Evolutionary conservation across 2,797 vertebrate genomes (phyloP).

Genomic region (Netta rufina): DNA sequence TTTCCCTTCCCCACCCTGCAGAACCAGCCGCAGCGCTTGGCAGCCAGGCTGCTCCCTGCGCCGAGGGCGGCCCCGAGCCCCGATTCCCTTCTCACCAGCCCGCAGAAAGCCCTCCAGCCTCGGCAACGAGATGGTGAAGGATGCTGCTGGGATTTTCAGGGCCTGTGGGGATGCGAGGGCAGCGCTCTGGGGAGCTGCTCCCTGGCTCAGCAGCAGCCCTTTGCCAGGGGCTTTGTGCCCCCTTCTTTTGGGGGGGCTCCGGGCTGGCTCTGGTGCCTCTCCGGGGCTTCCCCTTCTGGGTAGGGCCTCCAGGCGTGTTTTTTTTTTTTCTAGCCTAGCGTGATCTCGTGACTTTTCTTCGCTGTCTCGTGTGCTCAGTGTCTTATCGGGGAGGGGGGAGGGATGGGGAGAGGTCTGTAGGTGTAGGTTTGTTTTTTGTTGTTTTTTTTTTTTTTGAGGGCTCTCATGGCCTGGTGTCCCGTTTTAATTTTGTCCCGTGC

Average conservation of each 20-base stretch:
- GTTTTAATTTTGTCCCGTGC: constrained; percentile 45
- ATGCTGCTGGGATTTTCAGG: background rate
- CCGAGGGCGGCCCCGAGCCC: constrained; percentile 8
- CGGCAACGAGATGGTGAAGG: background rate
- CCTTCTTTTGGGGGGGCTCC: background rate
- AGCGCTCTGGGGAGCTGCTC: constrained; percentile 28
- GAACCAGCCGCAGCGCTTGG: constrained; percentile 35
- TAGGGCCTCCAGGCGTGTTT: background rate
- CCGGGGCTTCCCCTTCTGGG: background rate
- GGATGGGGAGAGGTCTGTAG: constrained; percentile 30
- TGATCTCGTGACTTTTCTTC: constrained; percentile 35
- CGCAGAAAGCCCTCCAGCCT: background rate
- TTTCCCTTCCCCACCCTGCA: background rate
- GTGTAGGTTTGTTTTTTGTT: constrained; percentile 25
- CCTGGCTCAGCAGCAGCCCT: background rate
- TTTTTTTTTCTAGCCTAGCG: background rate
- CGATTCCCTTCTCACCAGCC: background rate
- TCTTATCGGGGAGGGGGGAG: background rate
- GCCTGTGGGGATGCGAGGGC: background rate
- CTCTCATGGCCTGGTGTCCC: background rate
- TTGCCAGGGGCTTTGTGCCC: background rate
- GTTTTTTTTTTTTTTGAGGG: background rate
- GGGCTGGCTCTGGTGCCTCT: constrained; percentile 11
- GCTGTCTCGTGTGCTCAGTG: constrained; percentile 31
- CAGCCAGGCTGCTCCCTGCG: background rate